These are phyloP conservation scores for Connochaetes taurinus DNA, from an alignment of 2,113 vertebrate genomes.

Conservation along the genomic window DNA sequence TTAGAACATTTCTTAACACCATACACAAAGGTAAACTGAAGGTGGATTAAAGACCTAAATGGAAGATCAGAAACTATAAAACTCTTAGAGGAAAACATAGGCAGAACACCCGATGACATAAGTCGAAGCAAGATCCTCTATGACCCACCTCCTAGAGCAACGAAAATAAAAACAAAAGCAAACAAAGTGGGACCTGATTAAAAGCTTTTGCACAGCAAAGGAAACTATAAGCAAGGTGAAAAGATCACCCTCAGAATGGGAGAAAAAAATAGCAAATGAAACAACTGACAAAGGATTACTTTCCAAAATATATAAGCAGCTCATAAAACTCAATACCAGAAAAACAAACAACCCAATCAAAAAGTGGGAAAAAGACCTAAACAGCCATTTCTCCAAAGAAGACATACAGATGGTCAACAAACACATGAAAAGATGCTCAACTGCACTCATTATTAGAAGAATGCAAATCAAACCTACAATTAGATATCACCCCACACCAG, in stretches of 20 bases:
- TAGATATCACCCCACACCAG: not conserved
- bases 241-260: not conserved
- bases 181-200: not conserved
- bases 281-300: not conserved
- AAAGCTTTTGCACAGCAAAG: not conserved
- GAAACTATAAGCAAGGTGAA: not conserved
- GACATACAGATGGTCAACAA: not conserved
- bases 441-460: not conserved
- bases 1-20: not conserved
- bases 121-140: not conserved
- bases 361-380: not conserved
- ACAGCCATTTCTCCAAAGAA: not conserved
- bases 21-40: not conserved
- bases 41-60: not conserved
- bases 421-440: not conserved
- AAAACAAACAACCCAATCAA: not conserved
- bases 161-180: not conserved
- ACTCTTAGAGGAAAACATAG: not conserved
- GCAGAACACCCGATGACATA: not conserved
- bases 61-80: not conserved
- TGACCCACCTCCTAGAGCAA: not conserved
- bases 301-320: not conserved
- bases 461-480: not conserved
- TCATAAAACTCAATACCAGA: not conserved
- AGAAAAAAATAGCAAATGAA: not conserved